Conservation (phyloP, 2,113 vertebrate genomes). For the Actenoides hombroni region DNA sequence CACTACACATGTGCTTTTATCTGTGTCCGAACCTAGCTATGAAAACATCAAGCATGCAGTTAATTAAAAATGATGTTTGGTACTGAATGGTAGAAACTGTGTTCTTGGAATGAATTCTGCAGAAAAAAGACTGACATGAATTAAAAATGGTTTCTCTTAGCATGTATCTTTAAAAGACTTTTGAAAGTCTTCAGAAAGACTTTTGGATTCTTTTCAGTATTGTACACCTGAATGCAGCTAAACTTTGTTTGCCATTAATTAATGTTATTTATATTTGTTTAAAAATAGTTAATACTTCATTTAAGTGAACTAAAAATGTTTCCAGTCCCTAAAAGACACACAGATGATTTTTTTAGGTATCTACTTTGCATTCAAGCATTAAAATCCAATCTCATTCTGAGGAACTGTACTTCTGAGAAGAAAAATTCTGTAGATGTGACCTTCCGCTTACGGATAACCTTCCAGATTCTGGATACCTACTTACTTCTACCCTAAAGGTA, state of each 20-base stretch:
- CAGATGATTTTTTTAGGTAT: not conserved
- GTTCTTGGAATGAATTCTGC: not conserved
- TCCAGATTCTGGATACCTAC: not conserved
- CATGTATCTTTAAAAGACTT: not conserved
- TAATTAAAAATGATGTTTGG: not conserved
- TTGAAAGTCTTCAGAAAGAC: not conserved
- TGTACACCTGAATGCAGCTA: not conserved
- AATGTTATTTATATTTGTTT: not conserved
- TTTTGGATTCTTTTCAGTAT: not conserved
- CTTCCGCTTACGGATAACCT: not conserved
- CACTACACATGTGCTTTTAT: not conserved
- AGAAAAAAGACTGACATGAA: not conserved
- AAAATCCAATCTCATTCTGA: not conserved
- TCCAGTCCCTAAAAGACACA: not conserved
- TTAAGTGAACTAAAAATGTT: not conserved
- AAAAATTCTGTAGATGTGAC: not conserved
- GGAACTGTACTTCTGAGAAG: not conserved
- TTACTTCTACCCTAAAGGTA: not conserved
- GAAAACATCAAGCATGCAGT: not conserved
- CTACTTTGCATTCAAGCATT: not conserved
- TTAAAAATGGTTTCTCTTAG: not conserved
- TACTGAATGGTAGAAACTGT: not conserved
- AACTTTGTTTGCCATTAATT: not conserved
- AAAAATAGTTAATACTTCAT: not conserved
- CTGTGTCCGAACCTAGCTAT: not conserved